Evolutionary conservation across 2,888 invertebrate species (phyloP), one percentile per base, ranked within the genome.

Genomic region (Cybosia mesomella): DNA sequence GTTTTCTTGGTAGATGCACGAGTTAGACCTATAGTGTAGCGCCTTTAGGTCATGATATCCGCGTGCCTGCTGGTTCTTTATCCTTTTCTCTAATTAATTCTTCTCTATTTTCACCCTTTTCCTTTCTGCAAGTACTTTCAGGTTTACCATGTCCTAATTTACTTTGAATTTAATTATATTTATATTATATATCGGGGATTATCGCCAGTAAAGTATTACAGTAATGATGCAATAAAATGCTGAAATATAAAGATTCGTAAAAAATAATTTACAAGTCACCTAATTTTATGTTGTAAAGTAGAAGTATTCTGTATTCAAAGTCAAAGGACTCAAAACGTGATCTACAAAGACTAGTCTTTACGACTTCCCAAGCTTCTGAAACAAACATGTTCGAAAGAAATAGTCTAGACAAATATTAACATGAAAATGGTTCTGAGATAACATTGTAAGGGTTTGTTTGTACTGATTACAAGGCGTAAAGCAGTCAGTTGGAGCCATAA

Each of bases 381-480:
- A 74, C 71, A 77, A 80, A 72, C 70, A 81, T 69, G 39, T 69
- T 60, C 55, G 64, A 75, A 80, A 78, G 70, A 79, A 83, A 72
- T 71, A 66, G 76, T 83, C 75, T 82, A 78, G 76, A 77, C 79
- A 79, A 84, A 85, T 79, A 80, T 84, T 82, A 75, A 75, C 72
- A 81, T 77, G 71, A 77, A 77, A 77, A 75, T 71, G 68, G 70
- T 54, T 76, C 66, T 34, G 69, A 67, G 74, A 75, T 81, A 84
- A 83, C 78, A 82, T 74, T 80, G 77, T 77, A 76, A 74, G 58
- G 69, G 72, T 79, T 71, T 84, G 81, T 85, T 87, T 85, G 85
- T 77, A 79, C 79, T 83, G 84, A 88, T 88, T 87, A 86, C 83
- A 81, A 82, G 86, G 86, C 82, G 82, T 81, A 76, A 77, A 74